Conservation (phyloP, 2,888 invertebrate genomes). For the Dynastes hyllus region DNA sequence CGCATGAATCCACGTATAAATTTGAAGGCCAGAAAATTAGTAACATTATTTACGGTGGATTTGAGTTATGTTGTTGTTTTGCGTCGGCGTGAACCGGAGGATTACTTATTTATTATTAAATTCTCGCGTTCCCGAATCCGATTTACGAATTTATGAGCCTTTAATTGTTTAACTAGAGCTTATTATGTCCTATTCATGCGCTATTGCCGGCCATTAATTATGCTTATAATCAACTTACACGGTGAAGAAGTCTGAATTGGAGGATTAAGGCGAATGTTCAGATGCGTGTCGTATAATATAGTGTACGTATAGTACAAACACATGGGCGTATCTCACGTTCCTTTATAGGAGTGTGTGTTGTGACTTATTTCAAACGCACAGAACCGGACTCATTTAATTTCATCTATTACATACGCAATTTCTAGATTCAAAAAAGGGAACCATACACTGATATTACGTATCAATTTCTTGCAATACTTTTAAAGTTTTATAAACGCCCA, state of each 20-base stretch:
- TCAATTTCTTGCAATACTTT: no score
- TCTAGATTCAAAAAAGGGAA: no score
- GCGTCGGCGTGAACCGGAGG: conserved; percentile 60
- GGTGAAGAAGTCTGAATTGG: conserved; percentile 48
- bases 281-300: conserved; percentile 38
- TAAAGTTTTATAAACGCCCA: no score
- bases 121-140: conserved; percentile 51
- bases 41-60: conserved; percentile 63
- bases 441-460: no score
- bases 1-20: conserved; percentile 61
- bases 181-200: conserved; percentile 48
- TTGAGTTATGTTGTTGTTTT: conserved; percentile 62
- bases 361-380: neutral
- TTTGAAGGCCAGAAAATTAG: conserved; percentile 71
- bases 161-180: conserved; percentile 55
- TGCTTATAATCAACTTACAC: conserved; percentile 52
- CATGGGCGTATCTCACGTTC: neutral
- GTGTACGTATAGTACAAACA: conserved; percentile 1
- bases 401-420: no score
- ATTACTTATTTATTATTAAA: conserved; percentile 55
- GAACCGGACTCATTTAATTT: no score
- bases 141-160: conserved; percentile 53
- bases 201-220: conserved; percentile 50
- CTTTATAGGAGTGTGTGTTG: neutral
- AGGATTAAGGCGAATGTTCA: conserved; percentile 32